Evolutionary conservation across 2,888 invertebrate species (phyloP), one percentile per base, ranked within the genome.

Genomic region (Polyommatus icarus): DNA sequence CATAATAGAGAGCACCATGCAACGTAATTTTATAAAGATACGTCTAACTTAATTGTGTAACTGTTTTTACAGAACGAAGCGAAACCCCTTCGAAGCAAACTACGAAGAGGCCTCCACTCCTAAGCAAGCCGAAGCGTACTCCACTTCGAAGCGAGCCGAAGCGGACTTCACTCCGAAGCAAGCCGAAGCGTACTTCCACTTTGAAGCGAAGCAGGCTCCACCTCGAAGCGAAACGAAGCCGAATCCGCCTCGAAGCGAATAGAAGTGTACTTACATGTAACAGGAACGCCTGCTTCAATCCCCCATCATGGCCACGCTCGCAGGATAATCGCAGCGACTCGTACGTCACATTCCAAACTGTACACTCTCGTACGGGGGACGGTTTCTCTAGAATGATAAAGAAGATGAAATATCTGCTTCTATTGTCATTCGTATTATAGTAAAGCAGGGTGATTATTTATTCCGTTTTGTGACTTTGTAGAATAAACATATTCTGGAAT

Each of bases 261-360:
- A 5, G 0, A 46, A 61, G 59, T 76, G 32, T 29, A 83, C 90
- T 90, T 82, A 96, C 95, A 89, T 96, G 95, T 79, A 96, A 90
- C 57, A 95, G 90, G 84, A 96, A 96, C 76, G 95, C 91, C 84
- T 96, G 96, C 3, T 95, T 91, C 29, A 96, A 91, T 0, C 96
- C 96, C 0, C 96, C 96, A 84, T 96, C 96, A 84, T 96, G 96
- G 57, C 96, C 96, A 36, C 96, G 95, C 0, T 95, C 91, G 87
- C 96, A 96, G 86, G 95, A 95, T 46, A 96, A 93, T 76, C 95
- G 95, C 76, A 96, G 84, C 3, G 96, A 95, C 85, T 96, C 95
- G 82, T 95, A 95, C 0, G 96, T 96, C 84, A 96, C 96, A 88
- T 96, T 96, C 75, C 95, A 94, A 77, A 96, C 95, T 80, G 96